Evolutionary conservation across 2,888 invertebrate species (phyloP).

Genomic region (Pseudococcus viburni): DNA sequence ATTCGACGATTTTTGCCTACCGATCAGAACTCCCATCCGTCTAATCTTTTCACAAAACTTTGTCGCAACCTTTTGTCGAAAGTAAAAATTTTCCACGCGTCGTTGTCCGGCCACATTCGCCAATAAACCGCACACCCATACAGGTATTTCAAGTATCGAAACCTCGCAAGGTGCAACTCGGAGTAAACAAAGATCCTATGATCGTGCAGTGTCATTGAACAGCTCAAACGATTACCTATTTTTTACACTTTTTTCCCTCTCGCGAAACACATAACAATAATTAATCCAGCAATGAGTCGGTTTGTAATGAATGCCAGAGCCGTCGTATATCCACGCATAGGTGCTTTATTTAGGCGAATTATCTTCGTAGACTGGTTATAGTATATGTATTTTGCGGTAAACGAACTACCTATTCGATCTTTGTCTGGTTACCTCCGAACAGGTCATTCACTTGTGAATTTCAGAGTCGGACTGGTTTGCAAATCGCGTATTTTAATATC

Average conservation of each 20-base stretch:
- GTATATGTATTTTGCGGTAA: neutral
- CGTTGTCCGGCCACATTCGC: neutral
- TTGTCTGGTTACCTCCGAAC: neutral
- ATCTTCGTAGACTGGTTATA: neutral
- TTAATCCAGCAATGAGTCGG: neutral
- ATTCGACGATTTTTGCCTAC: too few relatives aligned
- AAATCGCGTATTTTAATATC: neutral
- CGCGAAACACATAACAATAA: neutral
- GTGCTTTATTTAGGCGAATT: neutral
- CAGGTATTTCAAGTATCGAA: neutral
- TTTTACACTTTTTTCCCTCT: neutral
- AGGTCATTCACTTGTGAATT: slow-evolving; percentile 1
- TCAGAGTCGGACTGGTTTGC: slow-evolving; percentile 1
- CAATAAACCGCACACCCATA: neutral
- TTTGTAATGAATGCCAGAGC: neutral
- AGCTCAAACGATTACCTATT: slow-evolving; percentile 1
- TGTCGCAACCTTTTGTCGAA: too few relatives aligned
- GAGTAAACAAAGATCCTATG: neutral
- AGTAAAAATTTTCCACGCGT: neutral
- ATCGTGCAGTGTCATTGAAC: slow-evolving; percentile 7
- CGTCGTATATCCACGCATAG: neutral
- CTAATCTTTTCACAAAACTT: too few relatives aligned
- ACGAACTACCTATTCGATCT: neutral
- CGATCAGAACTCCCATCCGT: too few relatives aligned
- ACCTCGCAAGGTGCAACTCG: neutral